A percentile compares a stretch with the other conserved stretches of the same genome.
Evolutionary conservation across 2,113 vertebrate species (phyloP).

Genomic region (Procapra przewalskii): DNA sequence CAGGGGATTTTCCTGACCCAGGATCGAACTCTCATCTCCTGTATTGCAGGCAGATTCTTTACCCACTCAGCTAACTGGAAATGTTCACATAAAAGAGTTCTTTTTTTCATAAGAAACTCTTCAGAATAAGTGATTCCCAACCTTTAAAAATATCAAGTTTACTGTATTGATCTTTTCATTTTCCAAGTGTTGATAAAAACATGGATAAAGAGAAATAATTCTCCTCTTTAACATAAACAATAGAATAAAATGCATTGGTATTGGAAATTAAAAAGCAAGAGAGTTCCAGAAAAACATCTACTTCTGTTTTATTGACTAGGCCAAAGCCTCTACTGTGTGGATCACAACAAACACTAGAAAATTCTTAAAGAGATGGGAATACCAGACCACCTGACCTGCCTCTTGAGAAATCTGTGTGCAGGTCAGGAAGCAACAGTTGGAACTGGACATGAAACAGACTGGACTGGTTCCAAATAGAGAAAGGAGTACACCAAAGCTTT

Average conservation of each 20-base stretch:
- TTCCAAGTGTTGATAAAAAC: not conserved
- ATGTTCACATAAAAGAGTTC: not conserved
- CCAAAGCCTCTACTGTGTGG: not conserved
- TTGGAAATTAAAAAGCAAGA: not conserved
- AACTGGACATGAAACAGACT: not conserved
- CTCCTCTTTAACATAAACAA: not conserved
- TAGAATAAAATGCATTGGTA: not conserved
- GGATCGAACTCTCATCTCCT: not conserved
- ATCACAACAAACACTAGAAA: not conserved
- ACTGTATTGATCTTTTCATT: not conserved
- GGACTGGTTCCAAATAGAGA: not conserved
- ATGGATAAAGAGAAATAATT: not conserved
- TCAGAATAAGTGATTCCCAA: not conserved
- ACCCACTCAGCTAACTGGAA: not conserved
- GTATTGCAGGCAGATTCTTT: not conserved
- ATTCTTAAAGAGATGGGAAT: not conserved
- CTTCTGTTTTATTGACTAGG: not conserved
- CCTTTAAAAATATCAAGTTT: not conserved
- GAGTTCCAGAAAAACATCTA: not conserved
- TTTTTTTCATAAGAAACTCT: not conserved
- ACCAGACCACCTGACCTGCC: not conserved
- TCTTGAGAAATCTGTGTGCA: not conserved
- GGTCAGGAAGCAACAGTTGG: not conserved
- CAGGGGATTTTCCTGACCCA: not conserved
- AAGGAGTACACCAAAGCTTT: not conserved